A percentile compares a stretch with the other conserved stretches of the same genome.
Conservation (phyloP, 2,113 vertebrate species). For the Cyprinodon variegatus region DNA sequence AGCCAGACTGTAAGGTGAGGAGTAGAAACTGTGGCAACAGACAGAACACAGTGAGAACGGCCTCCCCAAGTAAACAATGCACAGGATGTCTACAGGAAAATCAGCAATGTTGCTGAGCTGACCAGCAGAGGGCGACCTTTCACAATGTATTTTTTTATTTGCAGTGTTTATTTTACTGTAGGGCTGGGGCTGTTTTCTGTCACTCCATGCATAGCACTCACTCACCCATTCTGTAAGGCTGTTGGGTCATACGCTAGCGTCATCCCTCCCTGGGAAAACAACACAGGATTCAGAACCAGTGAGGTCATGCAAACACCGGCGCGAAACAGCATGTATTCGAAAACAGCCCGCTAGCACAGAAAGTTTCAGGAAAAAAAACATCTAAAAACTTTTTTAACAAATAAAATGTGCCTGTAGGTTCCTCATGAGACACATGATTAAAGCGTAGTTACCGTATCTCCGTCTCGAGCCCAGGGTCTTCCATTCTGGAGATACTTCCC, state of each 20-base stretch:
- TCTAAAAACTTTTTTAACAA: background rate
- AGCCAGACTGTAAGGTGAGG: slow-evolving; percentile 86
- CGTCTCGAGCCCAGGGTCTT: slow-evolving; percentile 87
- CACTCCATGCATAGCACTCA: slow-evolving; percentile 76
- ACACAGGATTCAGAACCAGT: slow-evolving; percentile 69
- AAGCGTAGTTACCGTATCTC: slow-evolving; percentile 82
- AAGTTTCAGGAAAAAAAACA: background rate
- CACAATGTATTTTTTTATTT: background rate
- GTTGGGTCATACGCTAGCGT: slow-evolving; percentile 92
- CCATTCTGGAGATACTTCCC: slow-evolving; percentile 91
- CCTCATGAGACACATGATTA: background rate
- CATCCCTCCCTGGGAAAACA: slow-evolving; percentile 87
- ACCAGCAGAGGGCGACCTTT: slow-evolving; percentile 58
- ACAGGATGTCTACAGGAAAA: background rate
- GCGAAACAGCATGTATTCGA: slow-evolving; percentile 13
- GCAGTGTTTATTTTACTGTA: slow-evolving; percentile 33
- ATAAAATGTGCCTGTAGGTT: background rate
- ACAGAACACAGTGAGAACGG: slow-evolving; percentile 11
- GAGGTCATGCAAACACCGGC: slow-evolving; percentile 55
- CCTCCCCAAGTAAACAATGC: slow-evolving; percentile 4
- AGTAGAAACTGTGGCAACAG: slow-evolving; percentile 85
- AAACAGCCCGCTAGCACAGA: slow-evolving; percentile 8
- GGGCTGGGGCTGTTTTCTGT: slow-evolving; percentile 71
- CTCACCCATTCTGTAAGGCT: slow-evolving; percentile 94
- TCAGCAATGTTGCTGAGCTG: background rate